These are phyloP conservation scores for Perognathus longimembris DNA, from an alignment of 2,113 vertebrate species.

Conservation along the genomic window DNA sequence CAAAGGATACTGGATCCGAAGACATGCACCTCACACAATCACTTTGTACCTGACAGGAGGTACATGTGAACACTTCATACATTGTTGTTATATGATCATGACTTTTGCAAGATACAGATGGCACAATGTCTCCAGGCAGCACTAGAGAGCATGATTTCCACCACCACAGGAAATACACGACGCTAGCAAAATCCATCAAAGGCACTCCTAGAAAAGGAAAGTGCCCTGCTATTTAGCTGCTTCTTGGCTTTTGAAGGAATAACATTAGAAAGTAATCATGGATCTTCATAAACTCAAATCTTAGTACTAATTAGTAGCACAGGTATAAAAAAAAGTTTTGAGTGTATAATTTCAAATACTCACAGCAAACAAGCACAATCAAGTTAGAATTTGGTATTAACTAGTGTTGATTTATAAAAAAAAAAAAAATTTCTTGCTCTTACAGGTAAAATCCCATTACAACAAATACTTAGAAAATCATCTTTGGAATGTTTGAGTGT, in stretches of 20 bases:
- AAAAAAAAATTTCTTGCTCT: slow-evolving; percentile 52
- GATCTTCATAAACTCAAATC: slow-evolving; percentile 28
- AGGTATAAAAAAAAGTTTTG: slow-evolving; percentile 9
- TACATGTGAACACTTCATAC: not conserved
- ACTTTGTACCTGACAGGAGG: not conserved
- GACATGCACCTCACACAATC: not conserved
- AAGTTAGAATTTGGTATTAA: slow-evolving; percentile 75
- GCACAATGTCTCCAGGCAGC: slow-evolving; percentile 1
- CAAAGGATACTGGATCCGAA: not conserved
- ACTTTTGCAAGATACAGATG: not conserved
- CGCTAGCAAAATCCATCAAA: not conserved
- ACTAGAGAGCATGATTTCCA: not conserved
- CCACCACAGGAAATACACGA: not conserved
- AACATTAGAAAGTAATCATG: not conserved
- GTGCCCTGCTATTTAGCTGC: not conserved
- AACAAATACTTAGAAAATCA: slow-evolving; percentile 64
- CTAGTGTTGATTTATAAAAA: slow-evolving; percentile 53
- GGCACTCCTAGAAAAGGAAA: not conserved
- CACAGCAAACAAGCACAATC: slow-evolving; percentile 85
- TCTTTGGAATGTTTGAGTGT: not conserved
- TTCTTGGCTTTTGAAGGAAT: slow-evolving; percentile 49
- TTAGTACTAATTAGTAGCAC: slow-evolving; percentile 71
- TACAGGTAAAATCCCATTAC: slow-evolving; percentile 82
- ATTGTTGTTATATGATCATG: not conserved
- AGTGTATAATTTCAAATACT: slow-evolving; percentile 63